Base-by-base conservation (phyloP, 2,113 vertebrate genomes). In the Vanacampus margaritifer region DNA sequence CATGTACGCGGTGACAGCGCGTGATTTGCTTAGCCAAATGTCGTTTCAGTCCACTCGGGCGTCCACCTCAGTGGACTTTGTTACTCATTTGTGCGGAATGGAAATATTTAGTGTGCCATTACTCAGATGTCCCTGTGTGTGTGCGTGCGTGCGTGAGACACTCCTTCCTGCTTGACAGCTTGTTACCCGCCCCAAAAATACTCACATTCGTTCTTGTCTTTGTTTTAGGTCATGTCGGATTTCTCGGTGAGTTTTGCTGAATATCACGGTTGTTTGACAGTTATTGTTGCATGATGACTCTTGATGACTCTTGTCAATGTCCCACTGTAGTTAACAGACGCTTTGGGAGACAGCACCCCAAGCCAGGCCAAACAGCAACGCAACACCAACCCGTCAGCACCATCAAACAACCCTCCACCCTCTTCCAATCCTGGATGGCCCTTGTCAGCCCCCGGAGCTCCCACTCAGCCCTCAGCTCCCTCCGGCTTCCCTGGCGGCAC, bases 161-260 rank as follows among this genome's bases (percentile, higher is more conserved):
- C 65, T 17, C 43, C 56, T 35, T 69, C 16, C 62, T 23, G 14
- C 75, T 65, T 73, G 23, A 77, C 78, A 73, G 76, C 74, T n/a
- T 3, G 9, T 36, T 35, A 53, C 21, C 23, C 36, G 41, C 23
- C n/a, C 21, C 61, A 41, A 41, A 16, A 41, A 63, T 43, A 63
- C 37, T 45, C 37, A 62, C 17, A 10, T 9, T 51, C 48, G 2
- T 1, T 82, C 60, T 68, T 64, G 6, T 69, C 79, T 24, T 24
- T 35, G 2, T 82, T 64, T 61, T 56, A 92, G 92, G 86, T 85
- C 86, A 93, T 93, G 92, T 66, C 85, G 46, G 92, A 93, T 70
- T 93, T 93, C 78, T 93, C 92, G 84, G 92, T 93, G 75, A 93
- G 92, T 92, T 71, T 1, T 5, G 51, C 63, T 23, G 6, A 1